phyloP scores from a whole-genome alignment of 2,888 invertebrate species.

The Chrysina gloriosa region DNA sequence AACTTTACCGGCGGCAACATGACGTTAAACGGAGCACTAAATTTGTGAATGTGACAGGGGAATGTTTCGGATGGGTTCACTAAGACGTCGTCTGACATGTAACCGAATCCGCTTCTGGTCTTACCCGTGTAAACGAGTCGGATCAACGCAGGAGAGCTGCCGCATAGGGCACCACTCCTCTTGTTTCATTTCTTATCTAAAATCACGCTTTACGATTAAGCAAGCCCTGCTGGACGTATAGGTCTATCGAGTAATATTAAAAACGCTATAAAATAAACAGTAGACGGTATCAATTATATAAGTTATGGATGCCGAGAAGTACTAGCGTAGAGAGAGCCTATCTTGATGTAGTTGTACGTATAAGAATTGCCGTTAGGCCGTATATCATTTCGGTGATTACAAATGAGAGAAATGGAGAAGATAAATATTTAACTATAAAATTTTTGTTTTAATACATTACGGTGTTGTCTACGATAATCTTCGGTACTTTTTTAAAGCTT shows the following conservation, averaged over 20 bases:
- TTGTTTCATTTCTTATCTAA: conserved; percentile 47
- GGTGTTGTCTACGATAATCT: conserved; percentile 17
- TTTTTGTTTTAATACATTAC: conserved; percentile 35
- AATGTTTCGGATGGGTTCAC: conserved; percentile 37
- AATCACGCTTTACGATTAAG: conserved; percentile 42
- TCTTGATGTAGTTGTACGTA: conserved; percentile 23
- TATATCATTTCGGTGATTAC: conserved; percentile 28
- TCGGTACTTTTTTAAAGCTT: conserved; percentile 14
- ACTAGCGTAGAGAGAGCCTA: conserved; percentile 11
- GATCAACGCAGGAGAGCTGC: conserved; percentile 43
- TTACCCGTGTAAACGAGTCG: conserved; percentile 51
- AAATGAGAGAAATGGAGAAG: conserved; percentile 22
- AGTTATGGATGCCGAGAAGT: conserved; percentile 21
- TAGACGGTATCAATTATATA: conserved; percentile 31
- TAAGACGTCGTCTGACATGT: conserved; percentile 51
- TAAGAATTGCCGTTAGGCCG: conserved; percentile 23
- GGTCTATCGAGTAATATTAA: conserved; percentile 39
- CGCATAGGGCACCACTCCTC: conserved; percentile 46
- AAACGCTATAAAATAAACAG: conserved; percentile 31
- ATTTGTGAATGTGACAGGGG: conserved; percentile 38
- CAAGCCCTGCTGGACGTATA: conserved; percentile 20
- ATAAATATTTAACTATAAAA: conserved; percentile 35
- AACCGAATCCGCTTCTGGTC: conserved; percentile 55
- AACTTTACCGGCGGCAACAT: conserved; percentile 3
- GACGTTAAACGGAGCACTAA: conserved; percentile 34